Percentiles rank a stretch among this genome's conserved stretches.
Evolutionary conservation across 2,797 vertebrate genomes (phyloP).

Genomic region (Macropodus opercularis): DNA sequence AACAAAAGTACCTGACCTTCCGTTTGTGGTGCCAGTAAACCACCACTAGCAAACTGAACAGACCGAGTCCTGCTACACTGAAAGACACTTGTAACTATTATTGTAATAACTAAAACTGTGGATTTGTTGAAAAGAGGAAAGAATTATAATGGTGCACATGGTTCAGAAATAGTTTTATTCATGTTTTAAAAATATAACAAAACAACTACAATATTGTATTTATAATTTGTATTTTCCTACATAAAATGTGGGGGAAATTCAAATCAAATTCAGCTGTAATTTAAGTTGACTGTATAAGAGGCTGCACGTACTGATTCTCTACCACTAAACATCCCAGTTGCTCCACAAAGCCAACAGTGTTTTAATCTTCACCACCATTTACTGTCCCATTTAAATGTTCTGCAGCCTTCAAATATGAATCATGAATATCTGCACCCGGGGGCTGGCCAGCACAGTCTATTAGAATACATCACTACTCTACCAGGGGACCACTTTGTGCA

Average conservation of each 20-base stretch:
- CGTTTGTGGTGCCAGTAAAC: too few species aligned
- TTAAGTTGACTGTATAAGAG: constrained; percentile 22
- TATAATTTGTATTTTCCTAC: constrained; percentile 6
- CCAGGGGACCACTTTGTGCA: constrained; percentile 97
- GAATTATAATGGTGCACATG: too few species aligned
- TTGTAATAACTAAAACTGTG: too few species aligned
- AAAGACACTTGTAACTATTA: too few species aligned
- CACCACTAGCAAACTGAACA: too few species aligned
- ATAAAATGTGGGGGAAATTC: constrained; percentile 13
- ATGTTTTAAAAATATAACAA: too few species aligned
- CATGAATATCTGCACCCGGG: constrained; percentile 93
- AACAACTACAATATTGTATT: not conserved
- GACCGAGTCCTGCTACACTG: too few species aligned
- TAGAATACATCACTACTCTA: constrained; percentile 97
- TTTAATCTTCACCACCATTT: constrained; percentile 93
- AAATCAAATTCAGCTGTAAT: constrained; percentile 3
- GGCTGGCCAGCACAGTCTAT: constrained; percentile 94
- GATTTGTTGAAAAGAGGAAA: too few species aligned
- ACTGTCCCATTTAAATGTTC: constrained; percentile 95
- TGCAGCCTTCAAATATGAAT: constrained; percentile 93
- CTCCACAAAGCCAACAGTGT: constrained; percentile 79
- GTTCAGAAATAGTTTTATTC: too few species aligned
- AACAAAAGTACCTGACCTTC: too few species aligned
- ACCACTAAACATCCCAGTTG: constrained; percentile 60
- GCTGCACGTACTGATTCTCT: constrained; percentile 8